phyloP scores from a whole-genome alignment of 2,888 invertebrate genomes.

The Tenodera sinensis region DNA sequence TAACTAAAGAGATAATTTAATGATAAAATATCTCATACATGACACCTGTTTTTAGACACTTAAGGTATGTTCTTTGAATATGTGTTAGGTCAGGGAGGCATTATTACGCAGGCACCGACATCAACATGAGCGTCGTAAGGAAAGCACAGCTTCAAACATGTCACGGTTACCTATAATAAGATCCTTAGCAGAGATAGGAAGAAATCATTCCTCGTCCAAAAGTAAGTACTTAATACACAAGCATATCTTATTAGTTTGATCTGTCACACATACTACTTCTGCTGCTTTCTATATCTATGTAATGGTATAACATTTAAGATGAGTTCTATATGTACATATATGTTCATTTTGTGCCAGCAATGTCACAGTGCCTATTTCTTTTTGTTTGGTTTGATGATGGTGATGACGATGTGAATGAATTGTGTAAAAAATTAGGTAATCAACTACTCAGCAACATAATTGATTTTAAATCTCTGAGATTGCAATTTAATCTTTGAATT shows the following conservation, averaged over 20 bases:
- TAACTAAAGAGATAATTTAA: no score
- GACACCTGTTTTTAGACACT: neutral
- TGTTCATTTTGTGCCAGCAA: neutral
- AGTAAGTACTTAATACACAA: conserved; percentile 62
- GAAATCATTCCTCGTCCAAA: conserved; percentile 91
- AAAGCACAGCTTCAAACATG: conserved; percentile 59
- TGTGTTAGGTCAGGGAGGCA: conserved; percentile 64
- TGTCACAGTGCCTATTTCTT: neutral
- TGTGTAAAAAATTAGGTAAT: no score
- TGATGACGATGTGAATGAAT: no score
- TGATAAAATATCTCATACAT: no score
- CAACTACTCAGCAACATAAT: no score
- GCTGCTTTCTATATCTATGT: neutral
- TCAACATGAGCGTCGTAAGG: conserved; percentile 79
- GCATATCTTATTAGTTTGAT: neutral
- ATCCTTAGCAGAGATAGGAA: conserved; percentile 93
- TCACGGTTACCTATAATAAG: conserved; percentile 83
- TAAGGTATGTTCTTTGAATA: neutral
- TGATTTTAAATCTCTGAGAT: no score
- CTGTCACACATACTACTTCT: neutral
- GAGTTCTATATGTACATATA: neutral
- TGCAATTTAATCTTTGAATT: no score
- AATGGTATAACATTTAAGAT: no score
- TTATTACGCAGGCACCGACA: conserved; percentile 86
- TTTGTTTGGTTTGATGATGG: neutral